Evolutionary conservation across 2,888 invertebrate species (phyloP).

Genomic region (Spisula solida): DNA sequence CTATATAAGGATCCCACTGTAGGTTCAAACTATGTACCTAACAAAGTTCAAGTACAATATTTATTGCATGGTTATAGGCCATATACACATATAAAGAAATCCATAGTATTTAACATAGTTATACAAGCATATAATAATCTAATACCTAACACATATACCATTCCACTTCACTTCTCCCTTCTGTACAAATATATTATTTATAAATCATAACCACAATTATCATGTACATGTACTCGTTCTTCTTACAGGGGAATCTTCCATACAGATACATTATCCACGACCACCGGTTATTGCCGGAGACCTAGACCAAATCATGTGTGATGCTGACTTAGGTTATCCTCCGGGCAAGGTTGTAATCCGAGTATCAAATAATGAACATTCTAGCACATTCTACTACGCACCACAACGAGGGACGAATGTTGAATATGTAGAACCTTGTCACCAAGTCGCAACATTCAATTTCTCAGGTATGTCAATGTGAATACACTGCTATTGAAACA

Average conservation of each 20-base stretch:
- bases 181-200: too few relatives aligned
- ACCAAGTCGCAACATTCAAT: neutral
- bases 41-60: too few relatives aligned
- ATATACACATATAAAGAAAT: too few relatives aligned
- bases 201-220: neutral
- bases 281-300: neutral
- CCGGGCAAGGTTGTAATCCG: conserved; percentile 13
- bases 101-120: too few relatives aligned
- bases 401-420: neutral
- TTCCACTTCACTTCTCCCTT: too few relatives aligned
- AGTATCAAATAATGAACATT: conserved; percentile 2
- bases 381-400: neutral
- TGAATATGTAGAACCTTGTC: neutral
- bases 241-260: conserved; percentile 20
- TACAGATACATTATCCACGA: conserved; percentile 1
- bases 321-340: conserved; percentile 38
- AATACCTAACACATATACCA: too few relatives aligned
- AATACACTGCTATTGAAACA: too few relatives aligned
- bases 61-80: too few relatives aligned
- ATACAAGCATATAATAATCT: too few relatives aligned
- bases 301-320: conserved; percentile 24
- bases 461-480: conserved; percentile 21
- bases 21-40: too few relatives aligned
- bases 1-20: too few relatives aligned
- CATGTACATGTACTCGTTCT: neutral